Base-by-base conservation (phyloP, 2,888 invertebrate genomes). In the Spodoptera picta region DNA sequence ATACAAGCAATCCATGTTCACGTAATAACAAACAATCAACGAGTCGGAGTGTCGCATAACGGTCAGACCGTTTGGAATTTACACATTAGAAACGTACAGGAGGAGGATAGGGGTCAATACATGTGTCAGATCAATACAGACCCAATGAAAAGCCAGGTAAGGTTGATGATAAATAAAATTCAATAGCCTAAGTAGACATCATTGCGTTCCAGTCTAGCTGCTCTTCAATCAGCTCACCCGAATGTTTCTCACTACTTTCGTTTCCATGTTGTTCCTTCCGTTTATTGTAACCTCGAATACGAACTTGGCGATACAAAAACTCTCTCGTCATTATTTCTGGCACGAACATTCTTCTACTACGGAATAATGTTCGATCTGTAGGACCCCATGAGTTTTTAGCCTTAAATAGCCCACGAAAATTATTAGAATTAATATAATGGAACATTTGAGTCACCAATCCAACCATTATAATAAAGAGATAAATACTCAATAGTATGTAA, bases 51-150 rank as follows among this genome's bases (percentile, higher is more conserved):
- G 63, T 97, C 97, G 42, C 98, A 98, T 89, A 96, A 96, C 85
- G 98, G 98, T 84, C 97, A 97, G 90, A 95, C 96, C 73, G 97
- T 97, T 83, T 98, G 98, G 98, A 98, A 98, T 92, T 95, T 99
- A 70, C 98, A 98, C 90, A 98, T 99, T 86, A 97, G 96, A 84
- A 96, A 97, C 80, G 97, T 97, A 2, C 97, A 97, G 83, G 97
- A 97, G 86, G 98, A 98, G 85, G 98, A 99, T 90, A 96, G 97
- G 53, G 98, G 98, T 41, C 96, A 97, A 80, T 98, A 98, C 93
- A 98, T 98, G 98, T 98, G 98, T 91, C 98, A 98, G 94, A 97
- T 98, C 84, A 98, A 98, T 94, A 98, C 98, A 23, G 98, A 98
- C 92, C 98, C 98, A 0, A 98, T 98, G 98, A 97, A 97, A 92